A percentile compares a stretch with the other conserved stretches of the same genome.
phyloP scores from a whole-genome alignment of 2,888 invertebrate species.

The Lasioglossum vierecki region DNA sequence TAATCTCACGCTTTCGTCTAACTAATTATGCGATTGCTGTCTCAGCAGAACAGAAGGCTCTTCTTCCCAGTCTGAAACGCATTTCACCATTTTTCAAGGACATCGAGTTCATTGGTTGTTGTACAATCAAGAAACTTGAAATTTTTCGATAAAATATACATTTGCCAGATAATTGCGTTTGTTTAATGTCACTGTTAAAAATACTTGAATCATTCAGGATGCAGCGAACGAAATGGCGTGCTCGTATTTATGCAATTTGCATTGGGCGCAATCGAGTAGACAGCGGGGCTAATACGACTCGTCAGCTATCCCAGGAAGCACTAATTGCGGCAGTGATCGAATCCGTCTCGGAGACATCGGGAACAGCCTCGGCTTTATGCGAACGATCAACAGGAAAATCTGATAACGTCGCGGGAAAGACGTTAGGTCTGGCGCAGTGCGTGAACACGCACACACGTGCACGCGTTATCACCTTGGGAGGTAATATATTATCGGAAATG shows the following conservation, averaged over 20 bases:
- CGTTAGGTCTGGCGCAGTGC: not conserved
- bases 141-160: too few species aligned
- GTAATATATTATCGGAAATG: conserved; percentile 71
- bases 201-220: too few species aligned
- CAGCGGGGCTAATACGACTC: not conserved
- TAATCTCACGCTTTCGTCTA: not conserved
- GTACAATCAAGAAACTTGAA: too few species aligned
- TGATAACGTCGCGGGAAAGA: conserved; percentile 6
- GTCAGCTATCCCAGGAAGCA: not conserved
- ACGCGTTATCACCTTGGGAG: conserved; percentile 60
- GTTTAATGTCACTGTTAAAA: too few species aligned
- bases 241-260: too few species aligned
- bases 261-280: not conserved
- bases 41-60: not conserved
- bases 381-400: not conserved
- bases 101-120: too few species aligned
- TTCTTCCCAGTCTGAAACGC: too few species aligned
- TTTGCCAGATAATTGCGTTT: too few species aligned
- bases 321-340: not conserved
- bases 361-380: not conserved
- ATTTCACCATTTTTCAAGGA: too few species aligned
- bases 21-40: conserved; percentile 11
- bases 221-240: too few species aligned
- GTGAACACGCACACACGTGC: conserved; percentile 3
- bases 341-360: not conserved